Evolutionary conservation across 2,888 invertebrate genomes (phyloP).

Genomic region (Sinodicranocentrus sp.): DNA sequence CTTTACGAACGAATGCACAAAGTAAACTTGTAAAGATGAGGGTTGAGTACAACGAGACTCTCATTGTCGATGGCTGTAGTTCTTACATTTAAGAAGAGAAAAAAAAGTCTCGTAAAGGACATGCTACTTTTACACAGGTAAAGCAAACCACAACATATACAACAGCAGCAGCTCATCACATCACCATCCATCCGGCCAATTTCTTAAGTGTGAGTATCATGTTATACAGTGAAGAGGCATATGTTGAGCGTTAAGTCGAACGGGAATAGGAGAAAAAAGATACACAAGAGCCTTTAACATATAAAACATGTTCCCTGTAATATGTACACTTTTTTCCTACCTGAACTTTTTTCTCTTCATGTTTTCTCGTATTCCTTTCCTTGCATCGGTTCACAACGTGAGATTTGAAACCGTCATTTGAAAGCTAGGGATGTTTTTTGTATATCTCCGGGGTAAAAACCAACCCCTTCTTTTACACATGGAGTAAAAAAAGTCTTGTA

Average conservation of each 20-base stretch:
- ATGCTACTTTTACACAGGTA: background rate
- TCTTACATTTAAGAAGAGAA: background rate
- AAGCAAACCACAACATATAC: slow-evolving; percentile 27
- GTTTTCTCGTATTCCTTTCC: slow-evolving; percentile 18
- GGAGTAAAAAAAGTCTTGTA: background rate
- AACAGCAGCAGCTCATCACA: slow-evolving; percentile 24
- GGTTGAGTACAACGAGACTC: background rate
- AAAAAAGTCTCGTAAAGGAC: slow-evolving; percentile 16
- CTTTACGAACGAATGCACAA: slow-evolving; percentile 14
- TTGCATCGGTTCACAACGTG: slow-evolving; percentile 61
- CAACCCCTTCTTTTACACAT: slow-evolving; percentile 40
- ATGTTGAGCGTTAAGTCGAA: background rate
- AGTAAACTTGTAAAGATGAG: background rate
- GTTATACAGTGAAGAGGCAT: background rate
- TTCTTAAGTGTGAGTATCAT: slow-evolving; percentile 31
- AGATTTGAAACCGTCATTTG: slow-evolving; percentile 53
- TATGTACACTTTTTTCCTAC: slow-evolving; percentile 17
- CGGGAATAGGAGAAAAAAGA: background rate
- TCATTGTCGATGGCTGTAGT: background rate
- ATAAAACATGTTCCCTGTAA: slow-evolving; percentile 65
- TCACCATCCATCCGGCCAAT: slow-evolving; percentile 60
- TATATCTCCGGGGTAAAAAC: slow-evolving; percentile 58
- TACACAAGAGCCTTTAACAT: slow-evolving; percentile 65
- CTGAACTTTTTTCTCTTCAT: slow-evolving; percentile 1
- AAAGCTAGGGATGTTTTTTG: background rate